A percentile compares a stretch with the other conserved stretches of the same genome.
These are phyloP conservation scores for Strongylocentrotus purpuratus DNA, from an alignment of 35 echinoderm and acorn worm genomes.

Conservation along the genomic window DNA sequence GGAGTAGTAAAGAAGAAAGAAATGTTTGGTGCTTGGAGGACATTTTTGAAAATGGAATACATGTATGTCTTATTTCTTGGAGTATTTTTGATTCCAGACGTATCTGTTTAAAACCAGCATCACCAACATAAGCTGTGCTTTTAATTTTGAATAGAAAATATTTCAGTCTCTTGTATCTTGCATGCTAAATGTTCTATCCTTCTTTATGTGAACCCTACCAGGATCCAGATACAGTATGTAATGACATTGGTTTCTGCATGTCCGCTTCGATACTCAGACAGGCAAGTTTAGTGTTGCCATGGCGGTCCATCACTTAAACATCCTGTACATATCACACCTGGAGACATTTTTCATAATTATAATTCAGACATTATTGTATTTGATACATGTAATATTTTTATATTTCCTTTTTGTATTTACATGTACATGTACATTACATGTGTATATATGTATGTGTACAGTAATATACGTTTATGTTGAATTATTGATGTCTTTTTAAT, in stretches of 20 bases:
- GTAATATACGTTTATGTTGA: neutral
- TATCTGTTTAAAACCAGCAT: too few species aligned
- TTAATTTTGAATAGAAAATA: too few species aligned
- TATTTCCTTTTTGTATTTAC: neutral
- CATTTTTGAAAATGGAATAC: too few species aligned
- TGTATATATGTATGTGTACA: neutral
- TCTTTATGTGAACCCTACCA: neutral
- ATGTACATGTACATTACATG: neutral
- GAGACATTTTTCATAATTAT: neutral
- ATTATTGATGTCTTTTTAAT: neutral
- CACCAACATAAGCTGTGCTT: too few species aligned
- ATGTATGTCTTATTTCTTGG: too few species aligned
- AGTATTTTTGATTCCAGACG: too few species aligned
- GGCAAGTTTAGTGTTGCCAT: neutral
- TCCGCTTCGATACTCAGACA: neutral
- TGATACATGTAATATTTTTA: neutral
- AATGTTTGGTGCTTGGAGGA: too few species aligned
- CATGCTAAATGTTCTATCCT: neutral
- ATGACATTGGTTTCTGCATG: conserved; percentile 36
- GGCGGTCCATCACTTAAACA: neutral
- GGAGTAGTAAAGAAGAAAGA: neutral
- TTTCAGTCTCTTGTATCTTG: neutral
- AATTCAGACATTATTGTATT: neutral
- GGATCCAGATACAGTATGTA: conserved; percentile 42
- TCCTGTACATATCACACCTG: neutral